phyloP scores from a whole-genome alignment of 30 jellyfish, hydroid and myxozoan genomes.

The Mastigias papua region DNA sequence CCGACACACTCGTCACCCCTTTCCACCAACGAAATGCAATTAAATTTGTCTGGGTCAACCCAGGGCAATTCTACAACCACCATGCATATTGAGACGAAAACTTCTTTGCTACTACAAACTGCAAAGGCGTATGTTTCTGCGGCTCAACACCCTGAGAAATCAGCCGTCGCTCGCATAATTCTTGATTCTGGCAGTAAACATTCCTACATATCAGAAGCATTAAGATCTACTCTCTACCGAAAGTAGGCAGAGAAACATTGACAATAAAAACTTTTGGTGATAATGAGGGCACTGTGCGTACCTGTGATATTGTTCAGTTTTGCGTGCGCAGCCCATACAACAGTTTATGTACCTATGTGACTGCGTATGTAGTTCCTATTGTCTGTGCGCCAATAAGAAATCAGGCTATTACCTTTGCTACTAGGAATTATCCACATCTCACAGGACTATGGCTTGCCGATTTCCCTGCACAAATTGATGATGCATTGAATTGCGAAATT shows the following conservation, averaged over 20 bases:
- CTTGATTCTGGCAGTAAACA: conserved; percentile 34
- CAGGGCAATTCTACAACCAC: conserved; percentile 2
- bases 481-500: conserved; percentile 26
- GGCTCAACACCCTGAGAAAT: conserved; percentile 11
- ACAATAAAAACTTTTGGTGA: conserved; percentile 13
- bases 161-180: conserved; percentile 39
- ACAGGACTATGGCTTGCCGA: conserved; percentile 28
- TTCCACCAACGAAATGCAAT: background rate
- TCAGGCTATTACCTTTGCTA: conserved; percentile 56
- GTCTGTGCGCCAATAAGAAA: conserved; percentile 26
- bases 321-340: conserved; percentile 36
- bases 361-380: conserved; percentile 57
- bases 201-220: conserved; percentile 27
- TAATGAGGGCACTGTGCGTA: conserved; percentile 1
- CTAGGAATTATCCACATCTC: conserved; percentile 34
- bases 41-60: background rate
- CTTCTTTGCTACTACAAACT: conserved; percentile 25
- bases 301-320: conserved; percentile 28
- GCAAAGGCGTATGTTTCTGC: conserved; percentile 34
- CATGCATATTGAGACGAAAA: conserved; percentile 6
- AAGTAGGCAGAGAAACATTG: conserved; percentile 4
- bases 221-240: conserved; percentile 14
- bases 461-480: conserved; percentile 7
- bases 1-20: background rate
- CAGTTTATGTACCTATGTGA: conserved; percentile 17